Evolutionary conservation across 2,113 vertebrate genomes (phyloP).

Genomic region (Daphoenositta chrysoptera): DNA sequence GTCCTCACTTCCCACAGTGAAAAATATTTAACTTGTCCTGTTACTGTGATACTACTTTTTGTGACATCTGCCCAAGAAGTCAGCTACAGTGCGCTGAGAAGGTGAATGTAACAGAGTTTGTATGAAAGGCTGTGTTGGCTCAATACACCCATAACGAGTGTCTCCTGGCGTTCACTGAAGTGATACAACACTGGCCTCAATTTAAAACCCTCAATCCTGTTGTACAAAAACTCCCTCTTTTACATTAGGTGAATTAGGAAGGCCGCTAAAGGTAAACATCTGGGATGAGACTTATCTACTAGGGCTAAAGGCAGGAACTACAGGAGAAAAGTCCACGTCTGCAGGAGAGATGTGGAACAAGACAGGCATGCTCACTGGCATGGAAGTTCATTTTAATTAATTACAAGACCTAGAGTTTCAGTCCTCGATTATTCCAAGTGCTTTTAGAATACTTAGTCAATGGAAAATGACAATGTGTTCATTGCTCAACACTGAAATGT

Average conservation of each 20-base stretch:
- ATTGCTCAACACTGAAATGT: background rate
- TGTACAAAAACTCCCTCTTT: fast-evolving
- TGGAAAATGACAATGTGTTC: background rate
- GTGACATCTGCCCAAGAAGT: fast-evolving
- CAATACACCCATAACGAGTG: fast-evolving
- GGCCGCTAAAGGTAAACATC: background rate
- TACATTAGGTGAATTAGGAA: background rate
- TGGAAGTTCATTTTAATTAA: background rate
- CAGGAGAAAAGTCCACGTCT: background rate
- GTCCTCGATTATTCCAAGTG: background rate
- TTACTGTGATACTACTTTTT: background rate
- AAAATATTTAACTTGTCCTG: background rate
- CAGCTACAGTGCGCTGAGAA: background rate
- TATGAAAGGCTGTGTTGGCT: background rate
- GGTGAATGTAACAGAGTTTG: background rate
- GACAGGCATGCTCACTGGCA: fast-evolving
- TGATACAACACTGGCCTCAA: background rate
- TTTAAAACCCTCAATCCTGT: background rate
- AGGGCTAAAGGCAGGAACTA: background rate
- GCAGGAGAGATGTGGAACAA: background rate
- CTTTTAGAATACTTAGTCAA: background rate
- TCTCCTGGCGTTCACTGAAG: background rate
- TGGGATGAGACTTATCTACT: background rate
- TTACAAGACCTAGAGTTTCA: background rate
- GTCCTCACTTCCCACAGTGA: background rate